These are phyloP conservation scores for Ophion obscuratus DNA, from an alignment of 2,888 invertebrate species.

Conservation along the genomic window DNA sequence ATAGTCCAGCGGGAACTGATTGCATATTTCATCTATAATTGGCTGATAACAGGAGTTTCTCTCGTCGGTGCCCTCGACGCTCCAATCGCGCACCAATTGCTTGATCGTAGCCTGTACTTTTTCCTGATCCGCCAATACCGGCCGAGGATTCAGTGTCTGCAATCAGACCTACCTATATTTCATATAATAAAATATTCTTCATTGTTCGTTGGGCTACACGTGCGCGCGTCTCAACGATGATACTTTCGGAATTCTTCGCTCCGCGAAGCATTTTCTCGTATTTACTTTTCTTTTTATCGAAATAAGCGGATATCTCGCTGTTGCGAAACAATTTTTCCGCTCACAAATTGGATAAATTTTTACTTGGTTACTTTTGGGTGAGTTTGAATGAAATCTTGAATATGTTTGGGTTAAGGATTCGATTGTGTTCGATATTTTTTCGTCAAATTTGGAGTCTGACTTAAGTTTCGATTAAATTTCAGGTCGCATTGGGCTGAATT, in stretches of 20 bases:
- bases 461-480: too few relatives aligned
- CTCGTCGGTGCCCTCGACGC: slow-evolving; percentile 92
- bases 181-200: slow-evolving; percentile 74
- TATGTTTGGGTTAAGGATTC: too few relatives aligned
- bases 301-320: too few relatives aligned
- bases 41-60: slow-evolving; percentile 95
- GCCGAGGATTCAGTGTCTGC: slow-evolving; percentile 79
- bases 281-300: not conserved
- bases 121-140: slow-evolving; percentile 85
- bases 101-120: slow-evolving; percentile 97
- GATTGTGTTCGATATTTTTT: too few relatives aligned
- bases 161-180: slow-evolving; percentile 79
- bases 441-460: not conserved
- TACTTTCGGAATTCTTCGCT: not conserved
- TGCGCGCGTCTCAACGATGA: not conserved
- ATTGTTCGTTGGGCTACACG: slow-evolving; percentile 73
- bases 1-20: slow-evolving; percentile 88
- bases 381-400: too few relatives aligned
- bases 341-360: too few relatives aligned
- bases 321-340: not conserved
- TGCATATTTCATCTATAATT: slow-evolving; percentile 92
- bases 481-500: too few relatives aligned
- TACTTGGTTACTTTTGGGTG: too few relatives aligned
- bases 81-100: slow-evolving; percentile 99
- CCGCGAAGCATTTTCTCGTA: not conserved